phyloP scores from a whole-genome alignment of 2,797 vertebrate genomes.

The Molothrus ater region DNA sequence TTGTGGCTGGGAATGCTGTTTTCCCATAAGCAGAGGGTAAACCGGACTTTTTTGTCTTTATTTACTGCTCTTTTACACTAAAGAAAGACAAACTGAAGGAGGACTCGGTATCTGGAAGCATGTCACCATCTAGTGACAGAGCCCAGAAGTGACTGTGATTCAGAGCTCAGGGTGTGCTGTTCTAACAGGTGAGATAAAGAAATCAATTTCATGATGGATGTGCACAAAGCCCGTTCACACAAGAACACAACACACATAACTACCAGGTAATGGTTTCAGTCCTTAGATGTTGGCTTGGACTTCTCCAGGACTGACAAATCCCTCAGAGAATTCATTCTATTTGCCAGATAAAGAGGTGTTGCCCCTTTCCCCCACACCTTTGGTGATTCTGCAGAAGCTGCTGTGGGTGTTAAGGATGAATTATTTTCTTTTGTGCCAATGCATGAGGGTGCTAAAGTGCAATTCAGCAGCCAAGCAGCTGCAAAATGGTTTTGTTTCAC shows the following conservation, averaged over 20 bases:
- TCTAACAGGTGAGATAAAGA: background rate
- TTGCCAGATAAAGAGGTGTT: background rate
- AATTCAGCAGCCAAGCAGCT: background rate
- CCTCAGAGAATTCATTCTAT: background rate
- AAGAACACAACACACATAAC: background rate
- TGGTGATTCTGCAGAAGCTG: background rate
- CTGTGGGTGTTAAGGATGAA: background rate
- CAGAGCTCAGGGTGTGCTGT: background rate
- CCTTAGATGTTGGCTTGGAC: background rate
- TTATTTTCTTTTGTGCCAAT: background rate
- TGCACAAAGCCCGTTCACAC: fast-evolving
- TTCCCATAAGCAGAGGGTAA: background rate
- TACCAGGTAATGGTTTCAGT: background rate
- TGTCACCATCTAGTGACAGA: conserved; percentile 56
- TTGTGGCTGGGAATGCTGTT: background rate
- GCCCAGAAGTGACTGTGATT: background rate
- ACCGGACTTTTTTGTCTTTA: background rate
- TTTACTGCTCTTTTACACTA: background rate
- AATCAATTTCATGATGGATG: background rate
- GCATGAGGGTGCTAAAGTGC: background rate
- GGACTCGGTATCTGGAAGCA: background rate
- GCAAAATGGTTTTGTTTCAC: background rate
- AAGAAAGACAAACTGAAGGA: background rate
- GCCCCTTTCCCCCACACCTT: background rate
- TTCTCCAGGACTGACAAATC: background rate